A percentile compares a stretch with the other conserved stretches of the same genome.
Evolutionary conservation across 2,797 vertebrate genomes (phyloP).

Genomic region (Tympanoctomys barrerae): DNA sequence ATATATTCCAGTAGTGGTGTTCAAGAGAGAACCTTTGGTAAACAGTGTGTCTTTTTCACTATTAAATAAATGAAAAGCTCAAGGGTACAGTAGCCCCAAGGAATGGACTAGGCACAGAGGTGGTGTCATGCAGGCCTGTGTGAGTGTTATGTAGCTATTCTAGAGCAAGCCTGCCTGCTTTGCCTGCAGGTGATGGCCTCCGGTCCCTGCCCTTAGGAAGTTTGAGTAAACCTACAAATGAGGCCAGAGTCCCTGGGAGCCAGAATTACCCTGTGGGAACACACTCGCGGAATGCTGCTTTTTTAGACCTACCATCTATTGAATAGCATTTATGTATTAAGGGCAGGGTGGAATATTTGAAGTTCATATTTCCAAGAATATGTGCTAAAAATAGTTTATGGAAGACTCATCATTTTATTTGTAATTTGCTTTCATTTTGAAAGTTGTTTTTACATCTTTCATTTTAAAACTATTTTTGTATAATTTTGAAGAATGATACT

Average conservation of each 20-base stretch:
- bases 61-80: conserved; percentile 17
- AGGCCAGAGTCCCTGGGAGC: conserved; percentile 24
- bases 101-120: neutral
- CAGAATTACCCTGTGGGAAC: neutral
- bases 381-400: conserved; percentile 47
- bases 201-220: conserved; percentile 42
- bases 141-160: accelerated
- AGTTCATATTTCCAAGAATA: conserved; percentile 57
- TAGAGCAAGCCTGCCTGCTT: neutral
- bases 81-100: neutral
- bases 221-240: conserved; percentile 1
- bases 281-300: neutral
- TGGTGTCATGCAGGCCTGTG: neutral
- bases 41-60: neutral
- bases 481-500: conserved; percentile 53
- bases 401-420: conserved; percentile 11
- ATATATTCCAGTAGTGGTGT: neutral
- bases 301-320: conserved; percentile 30
- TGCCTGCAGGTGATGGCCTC: conserved; percentile 64
- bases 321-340: neutral
- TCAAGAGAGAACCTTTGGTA: neutral
- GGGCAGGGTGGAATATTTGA: neutral
- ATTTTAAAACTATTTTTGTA: conserved; percentile 58
- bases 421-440: conserved; percentile 29
- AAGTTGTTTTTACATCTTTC: conserved; percentile 22